These are phyloP conservation scores for Scomber colias DNA, from an alignment of 2,113 vertebrate species.

Conservation along the genomic window DNA sequence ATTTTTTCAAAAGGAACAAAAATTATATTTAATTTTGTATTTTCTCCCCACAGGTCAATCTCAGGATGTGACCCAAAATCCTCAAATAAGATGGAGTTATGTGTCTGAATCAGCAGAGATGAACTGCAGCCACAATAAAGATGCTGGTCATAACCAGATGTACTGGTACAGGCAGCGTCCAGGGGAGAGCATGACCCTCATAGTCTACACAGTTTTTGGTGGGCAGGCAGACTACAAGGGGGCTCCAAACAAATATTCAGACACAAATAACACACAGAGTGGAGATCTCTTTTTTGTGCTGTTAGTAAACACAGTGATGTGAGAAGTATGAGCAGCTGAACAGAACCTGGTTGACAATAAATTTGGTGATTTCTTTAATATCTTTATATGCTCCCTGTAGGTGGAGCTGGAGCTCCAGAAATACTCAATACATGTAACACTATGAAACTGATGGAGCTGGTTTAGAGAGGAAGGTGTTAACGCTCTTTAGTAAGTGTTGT, in stretches of 20 bases:
- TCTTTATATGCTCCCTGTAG: conserved; percentile 42
- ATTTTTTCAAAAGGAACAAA: neutral
- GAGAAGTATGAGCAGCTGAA: too few relatives aligned
- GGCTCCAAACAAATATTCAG: too few relatives aligned
- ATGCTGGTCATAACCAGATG: too few relatives aligned
- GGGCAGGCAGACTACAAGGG: too few relatives aligned
- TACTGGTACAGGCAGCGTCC: too few relatives aligned
- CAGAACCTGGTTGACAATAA: neutral
- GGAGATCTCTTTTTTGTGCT: too few relatives aligned
- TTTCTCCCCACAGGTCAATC: conserved; percentile 27
- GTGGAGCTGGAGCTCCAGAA: conserved; percentile 52
- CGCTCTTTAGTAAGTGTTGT: too few relatives aligned
- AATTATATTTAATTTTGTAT: neutral
- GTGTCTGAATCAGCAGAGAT: conserved; percentile 41
- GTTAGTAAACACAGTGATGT: too few relatives aligned
- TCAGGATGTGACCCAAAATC: conserved; percentile 58
- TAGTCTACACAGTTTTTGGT: too few relatives aligned
- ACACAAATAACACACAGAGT: too few relatives aligned
- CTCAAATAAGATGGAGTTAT: conserved; percentile 42
- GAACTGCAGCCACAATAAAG: conserved; percentile 68
- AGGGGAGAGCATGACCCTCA: too few relatives aligned
- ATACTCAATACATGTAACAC: neutral
- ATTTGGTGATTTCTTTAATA: neutral
- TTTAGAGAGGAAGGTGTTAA: neutral
- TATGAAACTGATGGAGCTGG: fast-evolving